Evolutionary conservation across 1,140 invertebrate genomes (phyloP).

Genomic region (Tetramorium parvispinum): DNA sequence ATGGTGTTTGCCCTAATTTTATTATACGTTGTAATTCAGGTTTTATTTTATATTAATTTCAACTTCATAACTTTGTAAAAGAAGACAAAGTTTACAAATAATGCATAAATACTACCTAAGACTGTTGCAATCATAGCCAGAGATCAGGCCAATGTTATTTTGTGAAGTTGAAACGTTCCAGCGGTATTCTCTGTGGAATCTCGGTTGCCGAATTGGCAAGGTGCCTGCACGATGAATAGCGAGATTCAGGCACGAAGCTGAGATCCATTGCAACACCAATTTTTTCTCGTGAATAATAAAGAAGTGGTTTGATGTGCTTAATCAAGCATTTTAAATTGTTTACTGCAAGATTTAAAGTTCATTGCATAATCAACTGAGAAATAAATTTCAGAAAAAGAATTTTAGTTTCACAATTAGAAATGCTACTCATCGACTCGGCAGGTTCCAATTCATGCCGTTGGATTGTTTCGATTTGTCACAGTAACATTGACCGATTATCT

Average conservation of each 20-base stretch:
- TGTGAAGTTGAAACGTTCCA: not conserved
- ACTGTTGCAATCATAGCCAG: not conserved
- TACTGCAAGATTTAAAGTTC: not conserved
- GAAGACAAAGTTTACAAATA: not conserved
- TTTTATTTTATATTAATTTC: not conserved
- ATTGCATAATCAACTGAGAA: constrained; percentile 1
- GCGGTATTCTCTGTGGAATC: not conserved
- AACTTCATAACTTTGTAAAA: not conserved
- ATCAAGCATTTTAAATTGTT: not conserved
- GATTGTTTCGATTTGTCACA: not conserved
- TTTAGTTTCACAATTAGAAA: not conserved
- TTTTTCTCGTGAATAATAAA: constrained; percentile 16
- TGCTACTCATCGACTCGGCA: no score
- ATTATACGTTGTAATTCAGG: not conserved
- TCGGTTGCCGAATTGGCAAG: not conserved
- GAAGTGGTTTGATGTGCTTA: not conserved
- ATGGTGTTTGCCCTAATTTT: not conserved
- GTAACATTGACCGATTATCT: not conserved
- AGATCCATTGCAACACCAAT: not conserved
- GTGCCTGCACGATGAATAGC: not conserved
- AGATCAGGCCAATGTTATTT: not conserved
- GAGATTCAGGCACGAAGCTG: not conserved
- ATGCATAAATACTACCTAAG: not conserved
- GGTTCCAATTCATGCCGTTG: not conserved
- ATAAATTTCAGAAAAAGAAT: not conserved